These are phyloP conservation scores for Rosalia funebris DNA, from an alignment of 2,888 invertebrate species.

Conservation along the genomic window DNA sequence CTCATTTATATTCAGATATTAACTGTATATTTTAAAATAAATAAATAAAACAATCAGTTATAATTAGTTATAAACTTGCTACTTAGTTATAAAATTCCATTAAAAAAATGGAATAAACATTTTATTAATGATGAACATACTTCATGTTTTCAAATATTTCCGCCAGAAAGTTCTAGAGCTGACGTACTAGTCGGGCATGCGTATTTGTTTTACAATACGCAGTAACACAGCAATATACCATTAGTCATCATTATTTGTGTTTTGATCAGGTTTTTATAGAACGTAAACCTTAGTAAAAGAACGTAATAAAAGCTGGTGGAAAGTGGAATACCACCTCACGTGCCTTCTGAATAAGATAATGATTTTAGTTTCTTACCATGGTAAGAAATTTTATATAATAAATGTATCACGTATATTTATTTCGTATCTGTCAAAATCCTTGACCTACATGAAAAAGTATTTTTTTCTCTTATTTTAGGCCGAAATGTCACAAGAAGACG, in stretches of 20 bases:
- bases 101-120: no score
- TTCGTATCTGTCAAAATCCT: conserved; percentile 46
- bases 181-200: no score
- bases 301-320: conserved; percentile 13
- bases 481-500: conserved; percentile 61
- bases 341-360: conserved; percentile 41
- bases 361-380: conserved; percentile 41
- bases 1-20: no score
- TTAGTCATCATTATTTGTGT: conserved; percentile 55
- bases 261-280: conserved; percentile 41
- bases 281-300: neutral
- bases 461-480: conserved; percentile 45
- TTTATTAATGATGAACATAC: no score
- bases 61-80: no score
- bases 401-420: conserved; percentile 32
- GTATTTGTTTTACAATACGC: neutral
- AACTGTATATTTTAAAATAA: no score
- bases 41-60: no score
- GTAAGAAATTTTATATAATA: conserved; percentile 41
- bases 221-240: conserved; percentile 15
- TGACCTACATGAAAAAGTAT: conserved; percentile 42
- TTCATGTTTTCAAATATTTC: no score
- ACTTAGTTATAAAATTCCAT: no score
- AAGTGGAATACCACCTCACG: conserved; percentile 9
- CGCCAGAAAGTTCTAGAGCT: no score